Base-by-base conservation (phyloP, 2,113 vertebrate species). In the Athene noctua region DNA sequence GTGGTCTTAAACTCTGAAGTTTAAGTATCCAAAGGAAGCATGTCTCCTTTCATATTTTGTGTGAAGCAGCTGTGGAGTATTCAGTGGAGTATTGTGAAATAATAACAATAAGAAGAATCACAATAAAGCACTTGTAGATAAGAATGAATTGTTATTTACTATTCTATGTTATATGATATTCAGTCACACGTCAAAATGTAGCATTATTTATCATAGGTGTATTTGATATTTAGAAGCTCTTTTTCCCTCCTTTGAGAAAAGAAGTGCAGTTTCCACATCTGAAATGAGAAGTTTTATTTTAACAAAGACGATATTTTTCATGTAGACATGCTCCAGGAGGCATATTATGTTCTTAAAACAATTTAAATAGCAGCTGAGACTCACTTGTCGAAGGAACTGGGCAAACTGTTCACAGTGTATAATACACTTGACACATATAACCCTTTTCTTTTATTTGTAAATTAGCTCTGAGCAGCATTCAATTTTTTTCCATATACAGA, bases 251-350 rank as follows among this genome's bases (percentile, higher is more conserved):
- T 85, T 12, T 51, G 49, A 86, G 30, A 80, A 92, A 92, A 92
- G 19, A 62, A 63, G 3, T 49, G 6, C 5, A 63, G 36, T 73
- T 77, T 25, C 16, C 62, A 57, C 25, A 68, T 59, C 65, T 85
- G 30, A 92, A 96, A 91, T 83, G n/a, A n/a, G n/a, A 94, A 86
- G 15, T 3, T 86, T 93, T 86, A 44, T 79, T 94, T 94, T 55
- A 88, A 13, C 34, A 92, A 79, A 88, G 22, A 44, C 65, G 34
- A 1, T 79, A 47, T 72, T 96, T 92, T 95, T 42, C 85, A 80
- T 63, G 47, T 40, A 65, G 38, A 36, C n/a, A 30, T 71, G 44
- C 7, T 87, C 22, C 23, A 87, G 68, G 54, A 91, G 23, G 14
- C 21, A 38, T 90, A 63, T 44, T 86, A 52, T 25, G 5, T 29